These are phyloP conservation scores for Epizoanthus illoricatus DNA, from an alignment of 92 coral and sea anemone genomes.

Conservation along the genomic window DNA sequence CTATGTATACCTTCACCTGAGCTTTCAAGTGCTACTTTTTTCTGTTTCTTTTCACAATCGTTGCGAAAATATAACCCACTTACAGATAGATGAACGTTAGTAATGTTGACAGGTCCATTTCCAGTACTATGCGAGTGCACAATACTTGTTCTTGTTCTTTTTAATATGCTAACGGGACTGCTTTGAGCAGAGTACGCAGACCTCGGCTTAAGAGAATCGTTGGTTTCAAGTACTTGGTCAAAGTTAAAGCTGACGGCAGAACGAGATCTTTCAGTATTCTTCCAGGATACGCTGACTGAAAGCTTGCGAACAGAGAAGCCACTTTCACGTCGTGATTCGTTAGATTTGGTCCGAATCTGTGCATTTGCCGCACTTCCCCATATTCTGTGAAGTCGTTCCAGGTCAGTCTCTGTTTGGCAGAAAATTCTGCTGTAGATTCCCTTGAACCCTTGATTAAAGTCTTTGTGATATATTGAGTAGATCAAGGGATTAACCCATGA, in stretches of 20 bases:
- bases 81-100: neutral
- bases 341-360: neutral
- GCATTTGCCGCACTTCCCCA: conserved; percentile 9
- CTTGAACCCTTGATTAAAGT: conserved; percentile 54
- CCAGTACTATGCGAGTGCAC: neutral
- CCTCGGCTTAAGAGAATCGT: neutral
- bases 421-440: neutral
- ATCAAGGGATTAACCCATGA: conserved; percentile 85
- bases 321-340: neutral
- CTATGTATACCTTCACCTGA: too few relatives aligned
- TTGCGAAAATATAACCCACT: neutral
- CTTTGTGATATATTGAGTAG: conserved; percentile 72
- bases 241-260: conserved; percentile 15
- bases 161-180: conserved; percentile 4
- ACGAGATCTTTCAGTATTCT: neutral
- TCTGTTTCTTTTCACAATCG: too few relatives aligned
- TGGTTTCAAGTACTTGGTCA: neutral
- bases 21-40: too few relatives aligned
- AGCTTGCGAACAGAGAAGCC: neutral
- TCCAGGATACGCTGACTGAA: neutral
- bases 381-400: conserved; percentile 14
- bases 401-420: conserved; percentile 1
- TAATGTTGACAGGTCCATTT: neutral
- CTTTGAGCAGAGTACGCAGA: conserved; percentile 9
- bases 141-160: neutral